Percentiles rank a stretch among this genome's conserved stretches.
Evolutionary conservation across 2,797 vertebrate genomes (phyloP).

Genomic region (Gymnocypris eckloni): DNA sequence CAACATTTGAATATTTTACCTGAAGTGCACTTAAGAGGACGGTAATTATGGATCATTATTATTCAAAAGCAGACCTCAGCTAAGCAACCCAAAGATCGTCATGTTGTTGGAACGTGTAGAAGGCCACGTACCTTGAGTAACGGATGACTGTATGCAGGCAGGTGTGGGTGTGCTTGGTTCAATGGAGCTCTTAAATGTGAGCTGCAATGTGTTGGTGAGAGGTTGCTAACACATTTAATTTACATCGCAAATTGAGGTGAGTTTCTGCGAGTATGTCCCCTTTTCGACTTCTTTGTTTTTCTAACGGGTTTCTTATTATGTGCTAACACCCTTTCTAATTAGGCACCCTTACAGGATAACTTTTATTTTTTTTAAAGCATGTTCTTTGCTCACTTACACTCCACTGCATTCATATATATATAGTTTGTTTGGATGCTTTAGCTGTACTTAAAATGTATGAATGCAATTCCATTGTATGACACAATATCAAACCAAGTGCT

Average conservation of each 20-base stretch:
- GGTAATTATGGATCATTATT: constrained; percentile 73
- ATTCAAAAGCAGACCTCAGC: constrained; percentile 70
- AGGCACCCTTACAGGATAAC: constrained; percentile 8
- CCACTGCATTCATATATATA: not conserved
- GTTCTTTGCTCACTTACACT: not conserved
- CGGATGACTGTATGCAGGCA: constrained; percentile 56
- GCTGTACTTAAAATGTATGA: not conserved
- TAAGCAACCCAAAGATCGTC: constrained; percentile 60
- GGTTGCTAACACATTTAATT: constrained; percentile 57
- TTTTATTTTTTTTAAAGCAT: constrained; percentile 25
- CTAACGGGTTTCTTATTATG: constrained; percentile 25
- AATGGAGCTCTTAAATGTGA: constrained; percentile 60
- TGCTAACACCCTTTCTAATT: constrained; percentile 22
- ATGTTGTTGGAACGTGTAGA: constrained; percentile 56
- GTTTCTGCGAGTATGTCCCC: constrained; percentile 22
- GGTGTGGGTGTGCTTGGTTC: constrained; percentile 68
- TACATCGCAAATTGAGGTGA: constrained; percentile 58
- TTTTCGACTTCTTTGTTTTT: constrained; percentile 34
- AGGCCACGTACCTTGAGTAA: constrained; percentile 55
- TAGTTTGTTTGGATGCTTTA: constrained; percentile 4
- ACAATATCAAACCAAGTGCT: constrained; percentile 1
- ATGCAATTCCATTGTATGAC: not conserved
- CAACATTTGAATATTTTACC: constrained; percentile 56
- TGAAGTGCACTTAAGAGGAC: constrained; percentile 68
- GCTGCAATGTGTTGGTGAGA: constrained; percentile 51